Base-by-base conservation (phyloP, 1,140 invertebrate genomes). In the Scaptomyza pallida region DNA sequence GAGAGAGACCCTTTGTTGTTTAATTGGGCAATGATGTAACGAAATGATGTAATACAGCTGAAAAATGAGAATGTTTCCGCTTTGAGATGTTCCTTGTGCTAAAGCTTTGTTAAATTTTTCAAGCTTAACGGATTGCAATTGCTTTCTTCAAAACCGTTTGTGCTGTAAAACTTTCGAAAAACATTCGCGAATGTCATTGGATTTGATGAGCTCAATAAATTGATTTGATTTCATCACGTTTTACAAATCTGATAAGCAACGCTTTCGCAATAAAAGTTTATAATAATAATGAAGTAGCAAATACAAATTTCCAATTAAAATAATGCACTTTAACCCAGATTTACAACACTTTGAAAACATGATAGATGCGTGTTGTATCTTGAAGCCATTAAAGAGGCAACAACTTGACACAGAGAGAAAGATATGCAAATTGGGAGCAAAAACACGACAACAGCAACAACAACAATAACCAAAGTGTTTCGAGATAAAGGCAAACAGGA, bases 201-300 rank as follows among this genome's bases (percentile, higher is more conserved):
- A 16, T 37, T 19, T 40, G 30, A 45, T 54, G 19, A 62, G 48
- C 37, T 37, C 30, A 62, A 40, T 69, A 52, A 69, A 69, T 47
- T 37, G n/a, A 47, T 19, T 40, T 41, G 65, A 69, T 48, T 62
- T 69, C 50, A 62, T 55, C 65, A 69, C 57, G 65, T 45, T 69
- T 62, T 15, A 15, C 55, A 51, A 55, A 69, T 55, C 59, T 48
- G 50, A 62, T 62, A 47, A 40, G 19, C 35, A 26, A 48, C 19
- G 23, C 23, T 4, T n/a, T n/a, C 5, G 6, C 23, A 26, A 26
- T 26, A 26, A 26, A 4, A 6, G 8, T n/a, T n/a, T n/a, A n/a
- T 48, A 48, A 48, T 37, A 40, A 47, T 9, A 30, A 40, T 44
- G 5, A 10, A 44, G 43, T 30, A n/a, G 55, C 13, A 48, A 23